Evolutionary conservation across 2,888 invertebrate genomes (phyloP).

Genomic region (Limulus polyphemus): DNA sequence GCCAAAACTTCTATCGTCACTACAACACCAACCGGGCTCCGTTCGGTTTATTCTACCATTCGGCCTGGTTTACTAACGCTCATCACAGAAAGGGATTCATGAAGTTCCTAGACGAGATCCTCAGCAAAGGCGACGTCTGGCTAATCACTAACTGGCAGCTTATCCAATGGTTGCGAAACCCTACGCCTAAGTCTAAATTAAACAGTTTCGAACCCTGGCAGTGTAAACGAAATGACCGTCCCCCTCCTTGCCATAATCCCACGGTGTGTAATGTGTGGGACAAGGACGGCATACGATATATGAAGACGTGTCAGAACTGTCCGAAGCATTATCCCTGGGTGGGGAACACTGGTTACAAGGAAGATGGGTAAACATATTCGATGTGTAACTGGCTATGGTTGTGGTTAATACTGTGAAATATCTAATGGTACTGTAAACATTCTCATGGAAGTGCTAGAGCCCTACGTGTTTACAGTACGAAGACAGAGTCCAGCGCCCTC

Average conservation of each 20-base stretch:
- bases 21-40: slow-evolving; percentile 87
- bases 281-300: slow-evolving; percentile 63
- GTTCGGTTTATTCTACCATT: slow-evolving; percentile 83
- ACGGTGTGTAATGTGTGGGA: slow-evolving; percentile 91
- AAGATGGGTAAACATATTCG: neutral
- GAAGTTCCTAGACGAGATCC: slow-evolving; percentile 62
- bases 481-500: too few relatives aligned
- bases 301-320: slow-evolving; percentile 89
- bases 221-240: slow-evolving; percentile 69
- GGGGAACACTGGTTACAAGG: slow-evolving; percentile 40
- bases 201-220: slow-evolving; percentile 78
- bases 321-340: slow-evolving; percentile 76
- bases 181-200: slow-evolving; percentile 69
- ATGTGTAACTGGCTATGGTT: too few relatives aligned
- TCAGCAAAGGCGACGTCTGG: slow-evolving; percentile 61
- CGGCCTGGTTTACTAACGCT: slow-evolving; percentile 88
- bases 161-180: slow-evolving; percentile 85
- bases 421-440: too few relatives aligned
- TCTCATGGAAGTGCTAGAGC: too few relatives aligned
- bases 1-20: slow-evolving; percentile 88
- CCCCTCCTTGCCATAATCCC: slow-evolving; percentile 81
- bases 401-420: too few relatives aligned
- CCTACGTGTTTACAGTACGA: too few relatives aligned
- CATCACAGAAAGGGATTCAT: slow-evolving; percentile 90
- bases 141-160: slow-evolving; percentile 86